Evolutionary conservation across 2,797 vertebrate species (phyloP).

Genomic region (Myotis daubentonii): DNA sequence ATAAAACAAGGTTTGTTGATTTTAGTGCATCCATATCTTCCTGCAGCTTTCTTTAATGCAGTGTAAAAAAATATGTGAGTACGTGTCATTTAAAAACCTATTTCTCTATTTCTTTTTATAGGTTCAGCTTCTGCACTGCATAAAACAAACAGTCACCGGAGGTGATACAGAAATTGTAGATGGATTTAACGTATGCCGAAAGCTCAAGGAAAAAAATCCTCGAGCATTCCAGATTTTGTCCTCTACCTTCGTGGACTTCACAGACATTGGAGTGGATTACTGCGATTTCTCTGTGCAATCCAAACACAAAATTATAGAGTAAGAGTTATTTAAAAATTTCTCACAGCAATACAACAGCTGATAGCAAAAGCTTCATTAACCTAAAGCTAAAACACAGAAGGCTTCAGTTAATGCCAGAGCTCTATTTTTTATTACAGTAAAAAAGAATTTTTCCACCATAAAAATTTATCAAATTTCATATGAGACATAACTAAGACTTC

Average conservation of each 20-base stretch:
- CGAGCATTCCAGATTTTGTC: slow-evolving; percentile 90
- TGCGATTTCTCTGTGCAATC: slow-evolving; percentile 95
- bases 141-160: slow-evolving; percentile 91
- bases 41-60: neutral
- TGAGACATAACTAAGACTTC: neutral
- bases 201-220: slow-evolving; percentile 90
- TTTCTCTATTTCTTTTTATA: slow-evolving; percentile 77
- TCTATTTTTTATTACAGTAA: neutral
- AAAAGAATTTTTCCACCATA: neutral
- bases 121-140: slow-evolving; percentile 97
- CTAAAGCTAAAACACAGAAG: slow-evolving; percentile 43
- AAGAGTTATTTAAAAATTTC: slow-evolving; percentile 69
- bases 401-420: neutral
- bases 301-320: slow-evolving; percentile 96
- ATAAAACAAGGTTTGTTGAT: neutral
- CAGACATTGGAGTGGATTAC: slow-evolving; percentile 93
- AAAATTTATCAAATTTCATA: neutral
- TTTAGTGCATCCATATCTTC: neutral
- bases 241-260: slow-evolving; percentile 91
- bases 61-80: neutral
- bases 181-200: slow-evolving; percentile 91
- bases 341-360: neutral
- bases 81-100: neutral
- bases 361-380: neutral
- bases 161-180: slow-evolving; percentile 94